Percentiles rank a stretch among this genome's conserved stretches.
These are phyloP conservation scores for Cryptoprocta ferox DNA, from an alignment of 2,797 vertebrate genomes.

Conservation along the genomic window DNA sequence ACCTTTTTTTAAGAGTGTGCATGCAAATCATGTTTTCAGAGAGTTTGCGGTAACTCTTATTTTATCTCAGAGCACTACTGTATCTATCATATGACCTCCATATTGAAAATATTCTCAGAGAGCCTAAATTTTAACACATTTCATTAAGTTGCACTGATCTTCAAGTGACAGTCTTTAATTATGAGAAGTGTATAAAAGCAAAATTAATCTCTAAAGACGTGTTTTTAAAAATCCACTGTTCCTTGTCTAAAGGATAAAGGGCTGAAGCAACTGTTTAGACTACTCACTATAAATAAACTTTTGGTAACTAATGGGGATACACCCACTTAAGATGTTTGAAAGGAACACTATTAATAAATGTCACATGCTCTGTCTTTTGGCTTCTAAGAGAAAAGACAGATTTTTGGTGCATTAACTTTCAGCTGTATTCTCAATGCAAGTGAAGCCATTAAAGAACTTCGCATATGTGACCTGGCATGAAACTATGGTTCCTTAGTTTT, in stretches of 20 bases:
- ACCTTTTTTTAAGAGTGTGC: conserved; percentile 76
- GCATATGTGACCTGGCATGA: neutral
- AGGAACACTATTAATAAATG: neutral
- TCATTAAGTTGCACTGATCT: conserved; percentile 55
- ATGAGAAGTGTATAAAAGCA: conserved; percentile 46
- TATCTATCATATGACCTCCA: neutral
- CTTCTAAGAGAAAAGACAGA: conserved; percentile 6
- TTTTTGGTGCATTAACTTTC: conserved; percentile 38
- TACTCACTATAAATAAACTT: neutral
- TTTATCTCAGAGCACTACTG: conserved; percentile 61
- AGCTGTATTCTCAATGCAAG: neutral
- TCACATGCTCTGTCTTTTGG: neutral
- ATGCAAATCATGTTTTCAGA: conserved; percentile 76
- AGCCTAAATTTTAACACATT: conserved; percentile 34
- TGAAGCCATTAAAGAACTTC: neutral
- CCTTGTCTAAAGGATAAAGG: conserved; percentile 31
- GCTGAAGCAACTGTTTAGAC: neutral
- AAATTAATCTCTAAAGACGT: conserved; percentile 44
- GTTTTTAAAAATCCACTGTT: conserved; percentile 43
- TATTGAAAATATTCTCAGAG: conserved; percentile 52
- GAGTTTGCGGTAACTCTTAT: conserved; percentile 76
- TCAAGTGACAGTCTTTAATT: conserved; percentile 17
- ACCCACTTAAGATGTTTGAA: neutral
- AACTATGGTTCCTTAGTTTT: conserved; percentile 53
- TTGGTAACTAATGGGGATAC: neutral